These are phyloP conservation scores for Mormyrus iriodes DNA, from an alignment of 2,113 vertebrate species.

Conservation along the genomic window DNA sequence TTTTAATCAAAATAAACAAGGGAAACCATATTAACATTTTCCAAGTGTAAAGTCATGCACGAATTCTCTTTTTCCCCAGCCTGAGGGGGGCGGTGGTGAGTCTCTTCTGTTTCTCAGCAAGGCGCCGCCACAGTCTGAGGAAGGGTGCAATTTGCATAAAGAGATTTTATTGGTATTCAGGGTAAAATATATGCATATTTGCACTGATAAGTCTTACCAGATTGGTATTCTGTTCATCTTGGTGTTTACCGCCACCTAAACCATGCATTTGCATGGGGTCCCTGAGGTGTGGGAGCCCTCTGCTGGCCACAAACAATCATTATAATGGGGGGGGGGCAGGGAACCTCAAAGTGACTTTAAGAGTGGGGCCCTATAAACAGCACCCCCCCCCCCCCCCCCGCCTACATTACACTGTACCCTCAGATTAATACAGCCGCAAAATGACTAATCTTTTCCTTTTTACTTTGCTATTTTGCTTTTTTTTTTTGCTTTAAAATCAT, in stretches of 20 bases:
- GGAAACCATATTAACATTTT: neutral
- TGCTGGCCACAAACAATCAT: neutral
- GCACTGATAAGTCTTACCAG: neutral
- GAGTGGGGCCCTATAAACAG: neutral
- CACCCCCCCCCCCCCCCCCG: accelerated
- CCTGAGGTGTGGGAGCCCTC: neutral
- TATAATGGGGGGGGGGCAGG: neutral
- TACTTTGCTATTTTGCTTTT: neutral
- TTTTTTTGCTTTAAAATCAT: neutral
- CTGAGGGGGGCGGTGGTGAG: neutral
- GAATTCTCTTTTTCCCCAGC: neutral
- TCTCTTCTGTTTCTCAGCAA: neutral
- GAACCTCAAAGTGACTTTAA: neutral
- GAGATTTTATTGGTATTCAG: constrained; percentile 5
- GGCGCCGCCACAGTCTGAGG: neutral
- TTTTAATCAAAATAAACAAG: neutral
- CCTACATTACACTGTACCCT: neutral
- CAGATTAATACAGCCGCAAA: neutral
- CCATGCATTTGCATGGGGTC: neutral
- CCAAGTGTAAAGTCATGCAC: neutral
- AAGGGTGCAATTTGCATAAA: neutral
- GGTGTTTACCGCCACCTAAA: neutral
- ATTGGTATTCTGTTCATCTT: neutral
- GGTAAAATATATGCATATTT: neutral
- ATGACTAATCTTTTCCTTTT: neutral